phyloP scores from a whole-genome alignment of 2,113 vertebrate genomes.

The Entomyzon cyanotis region DNA sequence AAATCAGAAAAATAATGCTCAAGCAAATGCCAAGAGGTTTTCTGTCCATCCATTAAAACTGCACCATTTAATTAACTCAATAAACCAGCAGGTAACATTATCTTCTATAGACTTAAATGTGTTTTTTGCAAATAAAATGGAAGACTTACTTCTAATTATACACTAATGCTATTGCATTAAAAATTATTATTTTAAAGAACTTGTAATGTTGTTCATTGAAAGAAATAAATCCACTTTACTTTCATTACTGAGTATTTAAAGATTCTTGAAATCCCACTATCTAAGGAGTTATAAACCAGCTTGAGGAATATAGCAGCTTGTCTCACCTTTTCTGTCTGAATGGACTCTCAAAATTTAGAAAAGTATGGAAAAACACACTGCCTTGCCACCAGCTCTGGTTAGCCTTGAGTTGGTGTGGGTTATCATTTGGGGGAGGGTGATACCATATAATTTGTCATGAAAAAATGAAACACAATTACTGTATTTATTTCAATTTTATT shows the following conservation, averaged over 20 bases:
- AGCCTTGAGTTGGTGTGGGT: not conserved
- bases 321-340: not conserved
- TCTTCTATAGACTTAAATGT: not conserved
- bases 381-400: not conserved
- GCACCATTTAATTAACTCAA: not conserved
- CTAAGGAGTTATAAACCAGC: not conserved
- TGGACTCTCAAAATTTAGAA: not conserved
- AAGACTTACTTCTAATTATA: not conserved
- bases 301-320: not conserved
- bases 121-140: not conserved
- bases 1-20: not conserved
- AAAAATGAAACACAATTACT: not conserved
- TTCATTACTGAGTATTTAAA: not conserved
- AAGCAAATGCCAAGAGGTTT: not conserved
- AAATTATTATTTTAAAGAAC: not conserved
- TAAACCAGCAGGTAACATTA: not conserved
- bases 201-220: not conserved
- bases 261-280: not conserved
- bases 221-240: not conserved
- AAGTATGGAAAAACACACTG: not conserved
- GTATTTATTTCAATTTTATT: not conserved
- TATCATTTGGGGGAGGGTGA: not conserved
- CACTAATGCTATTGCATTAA: not conserved
- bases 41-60: not conserved
- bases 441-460: not conserved